Evolutionary conservation across 2,888 invertebrate genomes (phyloP), one percentile per base, ranked within the genome.

Genomic region (Brachynemurus nebulosus): DNA sequence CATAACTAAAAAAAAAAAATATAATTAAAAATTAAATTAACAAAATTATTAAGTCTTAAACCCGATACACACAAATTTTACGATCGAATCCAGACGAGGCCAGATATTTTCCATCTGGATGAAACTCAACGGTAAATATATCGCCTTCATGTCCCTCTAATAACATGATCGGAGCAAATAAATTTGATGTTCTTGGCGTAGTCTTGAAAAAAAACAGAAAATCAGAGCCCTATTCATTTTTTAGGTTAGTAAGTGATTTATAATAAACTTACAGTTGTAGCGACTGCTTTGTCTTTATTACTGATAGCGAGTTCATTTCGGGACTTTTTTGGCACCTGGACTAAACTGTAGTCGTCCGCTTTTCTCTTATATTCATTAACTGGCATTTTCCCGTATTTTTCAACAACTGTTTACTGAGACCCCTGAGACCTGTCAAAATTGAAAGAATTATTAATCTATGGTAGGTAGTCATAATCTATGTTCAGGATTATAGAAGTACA

Each of bases 131-230:
- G 2, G 85, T 76, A 61, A 91, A 95, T 54, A 99, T 83, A 64
- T 99, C 98, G 8, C 95, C 96, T 60, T 91, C 89, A 60, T 99
- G 98, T 0, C 96, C 98, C 58, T 92, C 89, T 42, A 98, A 65
- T 30, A 91, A 69, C 93, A 97, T 96, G 45, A 96, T 96, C 1
- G 96, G 95, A 1, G 93, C 82, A 60, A 83, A 74, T 2, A 98
- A 70, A 52, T 79, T 85, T 0, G 95, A 95, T 9, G 92, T 91
- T 48, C 96, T 70, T 30, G 79, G 77, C 21, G 83, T 78, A 54
- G 80, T 72, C 68, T 78, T 51, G 38, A 60, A 57, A 47, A 39
- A 21, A 47, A 48, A n/a, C n/a, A n/a, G n/a, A n/a, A n/a, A n/a
- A n/a, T n/a, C n/a, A n/a, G n/a, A n/a, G n/a, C n/a, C n/a, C n/a